These are phyloP conservation scores for Hippocampus guttulatus DNA, from an alignment of 2,113 vertebrate species.

Conservation along the genomic window DNA sequence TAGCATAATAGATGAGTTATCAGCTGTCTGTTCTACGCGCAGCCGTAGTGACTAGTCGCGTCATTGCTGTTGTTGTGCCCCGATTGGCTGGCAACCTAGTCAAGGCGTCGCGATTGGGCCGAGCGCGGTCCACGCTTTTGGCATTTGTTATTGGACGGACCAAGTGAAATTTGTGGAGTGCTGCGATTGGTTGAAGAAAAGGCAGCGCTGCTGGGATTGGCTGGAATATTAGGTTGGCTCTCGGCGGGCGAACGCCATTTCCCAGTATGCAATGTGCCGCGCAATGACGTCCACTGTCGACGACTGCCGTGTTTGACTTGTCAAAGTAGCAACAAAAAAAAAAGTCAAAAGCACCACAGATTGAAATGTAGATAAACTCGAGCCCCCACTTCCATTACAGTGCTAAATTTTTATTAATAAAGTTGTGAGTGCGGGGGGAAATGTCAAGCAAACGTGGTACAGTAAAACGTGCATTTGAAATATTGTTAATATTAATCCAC, in stretches of 20 bases:
- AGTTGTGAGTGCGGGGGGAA: too few relatives aligned
- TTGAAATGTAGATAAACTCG: too few relatives aligned
- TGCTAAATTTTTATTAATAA: too few relatives aligned
- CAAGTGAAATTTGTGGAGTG: too few relatives aligned
- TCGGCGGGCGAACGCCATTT: conserved; percentile 18
- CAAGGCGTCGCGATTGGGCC: conserved; percentile 31
- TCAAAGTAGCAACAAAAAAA: too few relatives aligned
- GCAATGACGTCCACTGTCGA: not conserved
- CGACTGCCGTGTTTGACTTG: too few relatives aligned
- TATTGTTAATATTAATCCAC: too few relatives aligned
- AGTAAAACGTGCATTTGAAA: too few relatives aligned
- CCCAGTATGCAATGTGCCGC: conserved; percentile 36
- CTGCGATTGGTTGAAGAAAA: not conserved
- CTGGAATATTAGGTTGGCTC: conserved; percentile 9
- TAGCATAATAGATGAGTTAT: conserved; percentile 92
- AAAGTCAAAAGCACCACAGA: too few relatives aligned
- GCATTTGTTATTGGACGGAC: conserved; percentile 7
- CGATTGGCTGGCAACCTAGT: conserved; percentile 37
- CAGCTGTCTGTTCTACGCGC: conserved; percentile 74
- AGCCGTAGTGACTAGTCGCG: conserved; percentile 75
- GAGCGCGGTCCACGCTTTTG: too few relatives aligned
- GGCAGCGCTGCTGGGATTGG: conserved; percentile 26
- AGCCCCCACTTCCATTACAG: too few relatives aligned
- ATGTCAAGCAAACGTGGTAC: too few relatives aligned
- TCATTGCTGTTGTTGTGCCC: conserved; percentile 78